Conservation (phyloP, 30 jellyfish, hydroid and myxozoan species). For the Aurelia aurita region DNA sequence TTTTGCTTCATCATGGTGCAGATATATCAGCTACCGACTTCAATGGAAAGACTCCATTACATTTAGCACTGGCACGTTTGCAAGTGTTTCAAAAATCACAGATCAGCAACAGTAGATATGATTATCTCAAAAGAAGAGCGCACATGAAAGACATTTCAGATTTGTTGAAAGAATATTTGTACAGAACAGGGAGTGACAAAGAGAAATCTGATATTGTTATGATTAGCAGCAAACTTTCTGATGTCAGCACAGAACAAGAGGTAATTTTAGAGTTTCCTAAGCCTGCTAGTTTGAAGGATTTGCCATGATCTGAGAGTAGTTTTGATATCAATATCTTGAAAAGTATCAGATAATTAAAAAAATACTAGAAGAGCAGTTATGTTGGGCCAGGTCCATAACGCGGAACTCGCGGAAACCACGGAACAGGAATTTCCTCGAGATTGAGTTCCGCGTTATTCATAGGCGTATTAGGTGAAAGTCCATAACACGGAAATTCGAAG, state of each 20-base stretch:
- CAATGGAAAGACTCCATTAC: slow-evolving; percentile 83
- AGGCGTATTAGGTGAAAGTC: no score
- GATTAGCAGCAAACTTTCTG: slow-evolving; percentile 20
- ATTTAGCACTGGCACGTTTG: slow-evolving; percentile 76
- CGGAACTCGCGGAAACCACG: no score
- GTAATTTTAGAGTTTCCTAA: no score
- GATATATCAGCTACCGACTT: slow-evolving; percentile 67
- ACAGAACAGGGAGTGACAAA: slow-evolving; percentile 37
- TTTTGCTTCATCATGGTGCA: slow-evolving; percentile 81
- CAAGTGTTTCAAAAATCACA: slow-evolving; percentile 40
- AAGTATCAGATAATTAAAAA: no score
- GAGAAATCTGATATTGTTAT: slow-evolving; percentile 36
- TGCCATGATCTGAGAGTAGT: no score
- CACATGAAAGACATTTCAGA: slow-evolving; percentile 65
- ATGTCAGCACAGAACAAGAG: slow-evolving; percentile 39
- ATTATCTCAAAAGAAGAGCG: slow-evolving; percentile 40
- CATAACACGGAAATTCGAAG: no score
- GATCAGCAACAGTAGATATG: not conserved
- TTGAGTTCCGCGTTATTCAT: no score
- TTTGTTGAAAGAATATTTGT: slow-evolving; percentile 45
- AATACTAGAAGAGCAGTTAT: no score
- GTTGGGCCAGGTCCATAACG: no score
- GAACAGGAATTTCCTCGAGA: no score
- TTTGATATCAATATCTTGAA: no score
- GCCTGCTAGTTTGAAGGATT: no score